Evolutionary conservation across 1,140 invertebrate species (phyloP), one percentile per base, ranked within the genome.

Genomic region (Papilio xuthus): DNA sequence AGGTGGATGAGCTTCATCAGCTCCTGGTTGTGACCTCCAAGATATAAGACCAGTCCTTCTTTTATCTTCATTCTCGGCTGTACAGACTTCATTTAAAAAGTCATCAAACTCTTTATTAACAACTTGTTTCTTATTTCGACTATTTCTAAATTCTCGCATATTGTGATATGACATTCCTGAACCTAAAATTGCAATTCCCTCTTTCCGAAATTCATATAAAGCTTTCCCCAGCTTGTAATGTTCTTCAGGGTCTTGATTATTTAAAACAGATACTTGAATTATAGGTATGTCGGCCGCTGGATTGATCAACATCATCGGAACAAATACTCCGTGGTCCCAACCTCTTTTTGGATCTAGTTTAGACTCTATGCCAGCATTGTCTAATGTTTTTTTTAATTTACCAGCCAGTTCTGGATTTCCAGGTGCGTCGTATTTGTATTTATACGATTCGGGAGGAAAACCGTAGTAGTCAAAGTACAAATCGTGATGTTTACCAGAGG

Each of bases 141-240:
- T 78, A 1, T 79, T 83, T 83, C 83, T 90, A 75, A 94, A 94
- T 75, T 91, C 92, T 77, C 90, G 84, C 92, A 94, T 93, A 53
- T 94, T 93, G 26, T 94, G 92, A 63, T 92, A 94, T 0, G 92
- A 93, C 92, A 94, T 94, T 13, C 92, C 92, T 0, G 92, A 94
- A 0, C 92, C 92, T 4, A 94, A 74, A 9, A 94, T 82, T 0
- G 90, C 92, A 42, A 94, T 79, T 9, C 92, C 92, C 73, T 93
- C 92, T 80, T 93, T 92, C 10, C 92, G 78, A 47, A 92, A 92
- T 32, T 91, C 78, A 20, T 90, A 76, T 32, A 94, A 81, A 0
- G 71, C 87, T 84, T 93, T 77, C 1, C 92, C 92, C 1, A 94
- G 28, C 47, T 89, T 87, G 67, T 92, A 94, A 83, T 94, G 92